These are phyloP conservation scores for Pleuronectes platessa DNA, from an alignment of 2,113 vertebrate genomes.

Conservation along the genomic window DNA sequence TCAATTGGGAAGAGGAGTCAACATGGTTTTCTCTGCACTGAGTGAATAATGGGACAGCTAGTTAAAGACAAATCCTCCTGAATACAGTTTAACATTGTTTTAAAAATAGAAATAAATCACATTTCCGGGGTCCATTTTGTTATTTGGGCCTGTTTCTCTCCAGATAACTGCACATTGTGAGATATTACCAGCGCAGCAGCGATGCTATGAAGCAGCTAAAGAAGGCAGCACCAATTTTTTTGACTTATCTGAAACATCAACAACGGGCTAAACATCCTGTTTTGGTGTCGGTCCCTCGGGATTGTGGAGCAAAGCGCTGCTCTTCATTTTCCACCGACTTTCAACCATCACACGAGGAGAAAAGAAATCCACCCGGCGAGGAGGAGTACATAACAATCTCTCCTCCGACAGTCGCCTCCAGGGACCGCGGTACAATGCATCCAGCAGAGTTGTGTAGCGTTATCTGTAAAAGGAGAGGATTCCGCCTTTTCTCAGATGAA, in stretches of 20 bases:
- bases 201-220: background rate
- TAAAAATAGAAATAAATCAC: slow-evolving; percentile 26
- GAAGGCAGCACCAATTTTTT: slow-evolving; percentile 17
- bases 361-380: slow-evolving; percentile 46
- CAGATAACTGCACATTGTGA: background rate
- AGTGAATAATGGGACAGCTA: slow-evolving; percentile 43
- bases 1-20: slow-evolving; percentile 20
- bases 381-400: slow-evolving; percentile 50
- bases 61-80: slow-evolving; percentile 31
- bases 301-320: slow-evolving; percentile 56
- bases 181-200: slow-evolving; percentile 8
- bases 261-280: slow-evolving; percentile 56
- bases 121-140: background rate
- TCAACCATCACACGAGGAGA: slow-evolving; percentile 46
- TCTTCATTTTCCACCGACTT: slow-evolving; percentile 48
- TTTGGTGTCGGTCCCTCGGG: slow-evolving; percentile 55
- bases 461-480: slow-evolving; percentile 56
- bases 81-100: slow-evolving; percentile 22
- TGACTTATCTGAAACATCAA: slow-evolving; percentile 36
- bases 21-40: background rate
- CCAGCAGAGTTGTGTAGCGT: slow-evolving; percentile 43
- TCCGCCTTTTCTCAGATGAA: slow-evolving; percentile 33
- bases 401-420: slow-evolving; percentile 47
- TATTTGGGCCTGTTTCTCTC: background rate
- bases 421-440: slow-evolving; percentile 64